Evolutionary conservation across 2,888 invertebrate species (phyloP).

Genomic region (Mechanitis mazaeus): DNA sequence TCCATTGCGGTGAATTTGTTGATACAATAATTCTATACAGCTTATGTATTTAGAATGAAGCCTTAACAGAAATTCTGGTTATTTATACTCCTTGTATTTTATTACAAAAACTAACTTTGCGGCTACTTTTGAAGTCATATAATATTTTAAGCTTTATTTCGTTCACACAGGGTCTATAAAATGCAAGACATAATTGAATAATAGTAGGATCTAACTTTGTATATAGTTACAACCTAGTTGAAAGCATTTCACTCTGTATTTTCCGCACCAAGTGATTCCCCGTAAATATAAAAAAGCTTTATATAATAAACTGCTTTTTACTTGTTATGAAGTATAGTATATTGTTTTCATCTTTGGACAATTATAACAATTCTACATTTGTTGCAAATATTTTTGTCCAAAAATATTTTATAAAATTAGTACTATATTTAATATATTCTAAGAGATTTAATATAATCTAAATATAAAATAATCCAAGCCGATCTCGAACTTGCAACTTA

Average conservation of each 20-base stretch:
- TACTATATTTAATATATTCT: too few species aligned
- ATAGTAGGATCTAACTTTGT: not conserved
- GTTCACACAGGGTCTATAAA: not conserved
- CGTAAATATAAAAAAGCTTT: not conserved
- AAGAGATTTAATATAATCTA: too few species aligned
- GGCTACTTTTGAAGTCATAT: too few species aligned
- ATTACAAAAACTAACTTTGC: too few species aligned
- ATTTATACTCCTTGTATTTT: not conserved
- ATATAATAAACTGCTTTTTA: too few species aligned
- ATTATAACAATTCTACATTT: too few species aligned
- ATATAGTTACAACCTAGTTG: not conserved
- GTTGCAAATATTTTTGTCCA: too few species aligned
- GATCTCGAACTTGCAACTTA: too few species aligned
- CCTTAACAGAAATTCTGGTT: not conserved
- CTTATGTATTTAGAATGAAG: not conserved
- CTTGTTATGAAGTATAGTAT: too few species aligned
- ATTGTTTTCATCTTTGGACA: too few species aligned
- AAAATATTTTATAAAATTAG: too few species aligned
- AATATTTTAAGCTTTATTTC: not conserved
- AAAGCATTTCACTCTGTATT: constrained; percentile 2
- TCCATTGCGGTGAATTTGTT: not conserved
- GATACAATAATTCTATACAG: not conserved
- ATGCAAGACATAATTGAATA: not conserved
- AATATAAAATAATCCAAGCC: too few species aligned
- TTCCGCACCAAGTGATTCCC: not conserved